Percentiles rank a stretch among this genome's conserved stretches.
Conservation (phyloP, 2,797 vertebrate genomes). For the Danio choprae region DNA sequence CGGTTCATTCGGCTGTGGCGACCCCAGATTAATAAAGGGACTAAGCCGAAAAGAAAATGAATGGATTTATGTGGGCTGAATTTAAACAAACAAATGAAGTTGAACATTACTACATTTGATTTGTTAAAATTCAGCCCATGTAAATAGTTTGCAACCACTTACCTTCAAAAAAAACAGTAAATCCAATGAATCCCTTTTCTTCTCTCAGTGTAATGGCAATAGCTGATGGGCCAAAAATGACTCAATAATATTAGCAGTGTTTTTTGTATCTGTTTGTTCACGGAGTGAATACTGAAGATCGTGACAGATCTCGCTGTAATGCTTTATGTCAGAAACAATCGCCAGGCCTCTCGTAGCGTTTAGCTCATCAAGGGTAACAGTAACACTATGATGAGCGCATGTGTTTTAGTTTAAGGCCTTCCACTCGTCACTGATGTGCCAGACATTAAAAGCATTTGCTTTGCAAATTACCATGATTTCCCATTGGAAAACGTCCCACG, state of each 20-base stretch:
- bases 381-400: constrained; percentile 33
- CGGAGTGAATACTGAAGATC: constrained; percentile 71
- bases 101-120: too few species aligned
- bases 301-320: constrained; percentile 71
- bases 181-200: too few species aligned
- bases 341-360: constrained; percentile 36
- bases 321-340: constrained; percentile 71
- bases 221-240: constrained; percentile 22
- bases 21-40: too few species aligned
- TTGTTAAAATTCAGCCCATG: too few species aligned
- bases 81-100: too few species aligned
- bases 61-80: too few species aligned
- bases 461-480: constrained; percentile 55
- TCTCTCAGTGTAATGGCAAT: too few species aligned
- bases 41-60: too few species aligned
- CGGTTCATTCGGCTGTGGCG: too few species aligned
- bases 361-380: constrained; percentile 45
- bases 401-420: constrained; percentile 48
- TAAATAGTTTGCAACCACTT: too few species aligned
- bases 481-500: constrained; percentile 31
- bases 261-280: constrained; percentile 71
- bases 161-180: too few species aligned
- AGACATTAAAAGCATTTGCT: constrained; percentile 48
- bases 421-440: constrained; percentile 38
- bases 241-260: constrained; percentile 51